Percentiles rank a stretch among this genome's conserved stretches.
Conservation (phyloP, 2,797 vertebrate species). For the Alectoris magna region DNA sequence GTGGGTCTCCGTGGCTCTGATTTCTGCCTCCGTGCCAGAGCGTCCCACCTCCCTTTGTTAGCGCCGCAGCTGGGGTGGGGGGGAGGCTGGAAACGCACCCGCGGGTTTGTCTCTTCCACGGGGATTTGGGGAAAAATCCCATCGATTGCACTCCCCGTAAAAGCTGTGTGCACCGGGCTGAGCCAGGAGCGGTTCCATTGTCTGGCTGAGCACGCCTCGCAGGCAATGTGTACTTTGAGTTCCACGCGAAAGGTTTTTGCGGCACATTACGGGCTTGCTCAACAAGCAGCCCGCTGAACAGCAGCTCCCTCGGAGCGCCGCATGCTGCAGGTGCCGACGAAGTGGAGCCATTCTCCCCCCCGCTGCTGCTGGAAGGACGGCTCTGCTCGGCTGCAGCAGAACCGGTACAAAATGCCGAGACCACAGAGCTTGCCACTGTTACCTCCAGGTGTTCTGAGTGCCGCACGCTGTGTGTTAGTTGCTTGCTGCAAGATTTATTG, state of each 20-base stretch:
- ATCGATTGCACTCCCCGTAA: background rate
- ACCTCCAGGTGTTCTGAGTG: background rate
- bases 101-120: background rate
- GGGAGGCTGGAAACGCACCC: background rate
- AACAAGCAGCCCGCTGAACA: background rate
- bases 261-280: background rate
- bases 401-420: background rate
- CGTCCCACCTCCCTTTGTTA: background rate
- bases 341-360: background rate
- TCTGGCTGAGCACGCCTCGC: background rate
- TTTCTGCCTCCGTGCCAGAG: background rate
- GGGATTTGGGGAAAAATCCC: background rate
- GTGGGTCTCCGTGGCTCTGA: background rate
- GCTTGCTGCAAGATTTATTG: background rate
- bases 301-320: background rate
- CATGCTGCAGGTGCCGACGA: background rate
- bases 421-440: background rate
- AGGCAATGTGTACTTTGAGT: background rate
- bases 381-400: background rate
- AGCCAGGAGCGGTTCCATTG: slow-evolving; percentile 27
- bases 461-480: background rate
- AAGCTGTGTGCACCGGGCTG: slow-evolving; percentile 8
- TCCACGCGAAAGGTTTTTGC: background rate
- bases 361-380: background rate
- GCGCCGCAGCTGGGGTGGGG: too few relatives aligned